Evolutionary conservation across 2,888 invertebrate genomes (phyloP), one percentile per base, ranked within the genome.

Genomic region (Brachycybe producta): DNA sequence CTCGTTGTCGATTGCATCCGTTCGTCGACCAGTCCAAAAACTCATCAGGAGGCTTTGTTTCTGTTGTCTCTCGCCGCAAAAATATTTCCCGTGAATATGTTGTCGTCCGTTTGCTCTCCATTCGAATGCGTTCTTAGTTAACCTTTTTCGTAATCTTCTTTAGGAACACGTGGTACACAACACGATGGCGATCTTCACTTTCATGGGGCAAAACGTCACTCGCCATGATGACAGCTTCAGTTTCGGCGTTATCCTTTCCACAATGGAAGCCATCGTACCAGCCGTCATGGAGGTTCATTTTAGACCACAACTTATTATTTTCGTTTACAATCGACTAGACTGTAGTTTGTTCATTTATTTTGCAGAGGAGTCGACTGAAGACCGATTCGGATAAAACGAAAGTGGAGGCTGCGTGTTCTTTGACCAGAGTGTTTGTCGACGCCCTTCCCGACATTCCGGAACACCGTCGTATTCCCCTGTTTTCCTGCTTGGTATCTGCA

Each of bases 111-210:
- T 23, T 36, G 19, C 17, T 8, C 2, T 45, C 2, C 3, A 5
- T 3, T 15, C 43, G 13, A 27, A 41, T 40, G 41, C 24, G 13
- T 32, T 26, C 32, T 34, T 49, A 13, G 17, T 46, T 36, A 46
- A 3, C 13, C 21, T 47, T n/a, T 43, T 52, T 19, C 15, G 15
- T 2, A 7, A 1, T 30, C n/a, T 27, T 23, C 27, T 52, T 27
- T 59, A 67, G 65, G 78, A 81, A 53, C 80, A 83, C 68, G 87
- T 97, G 0, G 70, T 95, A 15, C 84, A 88, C 62, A 88, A 94
- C 61, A 84, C 94, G 3, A 92, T 97, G 80, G 82, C 90, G 21
- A 86, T 98, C 59, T 98, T 98, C 65, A 94, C 95, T 0, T 98
- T 97, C 63, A 91, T 98, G 80, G 97, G 97, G 1, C 84, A 84